phyloP scores from a whole-genome alignment of 2,797 vertebrate genomes.

The Anas georgica region DNA sequence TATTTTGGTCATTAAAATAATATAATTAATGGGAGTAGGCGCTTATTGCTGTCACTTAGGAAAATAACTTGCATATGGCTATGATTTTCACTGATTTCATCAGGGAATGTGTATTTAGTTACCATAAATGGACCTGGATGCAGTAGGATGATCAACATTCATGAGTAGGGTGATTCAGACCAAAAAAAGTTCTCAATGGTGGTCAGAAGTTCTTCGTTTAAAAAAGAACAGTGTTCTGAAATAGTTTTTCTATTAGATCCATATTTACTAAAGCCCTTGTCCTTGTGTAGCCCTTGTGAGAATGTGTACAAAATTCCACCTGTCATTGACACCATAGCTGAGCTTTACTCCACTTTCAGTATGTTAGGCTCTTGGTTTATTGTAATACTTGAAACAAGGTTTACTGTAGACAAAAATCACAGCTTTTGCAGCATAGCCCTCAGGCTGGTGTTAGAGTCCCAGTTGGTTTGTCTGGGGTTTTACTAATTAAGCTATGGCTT shows the following conservation, averaged over 20 bases:
- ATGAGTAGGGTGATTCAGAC: neutral
- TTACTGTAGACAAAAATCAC: accelerated
- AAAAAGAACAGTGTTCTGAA: neutral
- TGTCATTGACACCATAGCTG: neutral
- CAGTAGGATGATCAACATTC: neutral
- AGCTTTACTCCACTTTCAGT: neutral
- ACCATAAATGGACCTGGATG: neutral
- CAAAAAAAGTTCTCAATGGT: neutral
- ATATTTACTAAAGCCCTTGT: neutral
- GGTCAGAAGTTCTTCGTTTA: neutral
- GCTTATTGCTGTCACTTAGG: neutral
- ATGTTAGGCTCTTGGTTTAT: neutral
- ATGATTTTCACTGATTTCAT: neutral
- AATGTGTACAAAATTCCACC: neutral
- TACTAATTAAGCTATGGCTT: neutral
- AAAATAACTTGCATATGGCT: neutral
- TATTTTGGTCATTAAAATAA: neutral
- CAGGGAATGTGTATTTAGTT: neutral
- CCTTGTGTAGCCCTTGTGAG: neutral
- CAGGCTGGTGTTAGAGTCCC: neutral
- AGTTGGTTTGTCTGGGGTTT: neutral
- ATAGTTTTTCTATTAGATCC: neutral
- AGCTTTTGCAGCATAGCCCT: neutral
- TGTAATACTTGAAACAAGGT: neutral
- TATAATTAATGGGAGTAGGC: neutral